Evolutionary conservation across 2,888 invertebrate genomes (phyloP).

Genomic region (Chrysomela aeneicollis): DNA sequence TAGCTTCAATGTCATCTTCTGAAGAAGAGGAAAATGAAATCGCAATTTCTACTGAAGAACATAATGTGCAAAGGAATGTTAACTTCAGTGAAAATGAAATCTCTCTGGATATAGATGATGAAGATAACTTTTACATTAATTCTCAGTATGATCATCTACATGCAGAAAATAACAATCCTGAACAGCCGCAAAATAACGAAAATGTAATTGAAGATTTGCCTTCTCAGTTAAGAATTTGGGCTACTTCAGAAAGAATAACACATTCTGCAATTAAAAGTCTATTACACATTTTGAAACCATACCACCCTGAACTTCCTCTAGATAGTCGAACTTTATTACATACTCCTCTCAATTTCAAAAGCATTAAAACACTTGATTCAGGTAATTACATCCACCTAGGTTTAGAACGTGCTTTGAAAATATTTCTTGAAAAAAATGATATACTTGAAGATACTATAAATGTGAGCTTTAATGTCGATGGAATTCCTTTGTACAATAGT

Average conservation of each 20-base stretch:
- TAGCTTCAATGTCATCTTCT: constrained; percentile 7
- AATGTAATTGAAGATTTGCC: neutral
- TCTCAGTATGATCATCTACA: neutral
- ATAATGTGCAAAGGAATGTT: constrained; percentile 2
- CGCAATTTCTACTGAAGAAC: neutral
- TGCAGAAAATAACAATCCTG: constrained; percentile 3
- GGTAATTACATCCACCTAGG: neutral
- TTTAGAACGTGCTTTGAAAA: no score
- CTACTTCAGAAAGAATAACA: constrained; percentile 3
- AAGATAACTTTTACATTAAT: constrained; percentile 3
- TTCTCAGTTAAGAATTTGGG: constrained; percentile 1
- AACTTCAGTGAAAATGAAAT: constrained; percentile 1
- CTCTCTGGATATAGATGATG: constrained; percentile 1
- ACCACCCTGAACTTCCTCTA: no score
- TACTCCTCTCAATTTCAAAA: neutral
- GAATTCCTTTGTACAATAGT: constrained; percentile 12
- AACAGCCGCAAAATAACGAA: neutral
- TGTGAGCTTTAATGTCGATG: neutral
- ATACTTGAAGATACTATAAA: no score
- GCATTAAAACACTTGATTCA: constrained; percentile 1
- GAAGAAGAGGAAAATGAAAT: neutral
- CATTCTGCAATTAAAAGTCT: constrained; percentile 6
- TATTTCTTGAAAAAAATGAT: no score
- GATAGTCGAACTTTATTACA: constrained; percentile 8
- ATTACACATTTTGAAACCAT: neutral